Evolutionary conservation across 2,888 invertebrate genomes (phyloP).

Genomic region (Rhagonycha lutea): DNA sequence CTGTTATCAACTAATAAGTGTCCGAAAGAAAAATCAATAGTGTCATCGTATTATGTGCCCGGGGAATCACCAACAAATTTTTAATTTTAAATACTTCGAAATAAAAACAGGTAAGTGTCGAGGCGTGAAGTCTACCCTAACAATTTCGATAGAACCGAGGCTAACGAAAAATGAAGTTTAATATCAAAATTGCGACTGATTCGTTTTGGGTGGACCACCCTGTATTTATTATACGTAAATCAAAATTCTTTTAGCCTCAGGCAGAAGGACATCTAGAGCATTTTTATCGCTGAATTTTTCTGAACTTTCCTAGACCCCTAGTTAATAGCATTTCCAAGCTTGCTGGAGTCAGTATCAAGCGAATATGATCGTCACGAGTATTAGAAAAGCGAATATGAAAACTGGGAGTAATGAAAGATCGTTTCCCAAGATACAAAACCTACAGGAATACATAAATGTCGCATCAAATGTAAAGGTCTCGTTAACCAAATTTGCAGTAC

Average conservation of each 20-base stretch:
- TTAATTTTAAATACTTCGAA: background rate
- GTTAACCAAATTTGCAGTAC: background rate
- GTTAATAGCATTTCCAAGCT: background rate
- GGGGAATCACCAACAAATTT: background rate
- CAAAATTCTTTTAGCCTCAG: background rate
- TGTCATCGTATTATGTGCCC: background rate
- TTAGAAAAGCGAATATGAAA: background rate
- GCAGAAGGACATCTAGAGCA: background rate
- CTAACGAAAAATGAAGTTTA: too few relatives aligned
- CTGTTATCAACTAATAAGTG: background rate
- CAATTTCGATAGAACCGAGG: too few relatives aligned
- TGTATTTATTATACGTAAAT: background rate
- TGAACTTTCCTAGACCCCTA: background rate
- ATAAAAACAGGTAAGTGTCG: background rate
- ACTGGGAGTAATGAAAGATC: background rate
- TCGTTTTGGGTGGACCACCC: too few relatives aligned
- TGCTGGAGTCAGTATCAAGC: background rate
- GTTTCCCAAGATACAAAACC: background rate
- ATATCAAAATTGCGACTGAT: too few relatives aligned
- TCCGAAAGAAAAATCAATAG: background rate
- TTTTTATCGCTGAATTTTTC: background rate
- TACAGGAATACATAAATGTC: background rate
- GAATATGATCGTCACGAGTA: background rate
- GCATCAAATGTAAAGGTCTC: background rate
- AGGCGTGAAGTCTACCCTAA: too few relatives aligned